These are phyloP conservation scores for Agelas oroides DNA, from an alignment of 37 sponge, comb jelly and placozoan genomes.

Conservation along the genomic window DNA sequence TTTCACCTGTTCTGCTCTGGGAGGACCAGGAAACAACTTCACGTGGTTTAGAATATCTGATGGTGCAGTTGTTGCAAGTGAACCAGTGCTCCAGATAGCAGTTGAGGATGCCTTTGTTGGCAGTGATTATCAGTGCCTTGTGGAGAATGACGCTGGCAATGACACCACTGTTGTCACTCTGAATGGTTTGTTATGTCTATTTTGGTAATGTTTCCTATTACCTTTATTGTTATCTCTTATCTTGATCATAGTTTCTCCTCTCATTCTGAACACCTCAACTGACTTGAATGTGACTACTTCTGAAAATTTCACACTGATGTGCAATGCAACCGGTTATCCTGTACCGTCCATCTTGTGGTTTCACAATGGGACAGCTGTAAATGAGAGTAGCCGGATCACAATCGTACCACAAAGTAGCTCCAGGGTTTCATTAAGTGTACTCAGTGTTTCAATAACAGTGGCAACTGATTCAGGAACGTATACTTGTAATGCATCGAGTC, in stretches of 20 bases:
- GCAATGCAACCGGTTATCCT: conserved; percentile 63
- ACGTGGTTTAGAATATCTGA: conserved; percentile 39
- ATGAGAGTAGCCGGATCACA: neutral
- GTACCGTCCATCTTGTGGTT: conserved; percentile 47
- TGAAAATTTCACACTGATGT: conserved; percentile 27
- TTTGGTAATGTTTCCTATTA: no score
- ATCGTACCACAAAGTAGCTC: neutral
- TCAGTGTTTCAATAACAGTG: conserved; percentile 35
- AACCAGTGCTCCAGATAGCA: neutral
- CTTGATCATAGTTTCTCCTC: conserved; percentile 29
- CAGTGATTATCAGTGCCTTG: conserved; percentile 18
- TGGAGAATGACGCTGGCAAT: conserved; percentile 40
- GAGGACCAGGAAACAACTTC: conserved; percentile 68
- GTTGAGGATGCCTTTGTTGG: neutral
- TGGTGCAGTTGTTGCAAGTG: neutral
- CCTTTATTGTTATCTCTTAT: neutral
- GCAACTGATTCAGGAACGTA: conserved; percentile 51
- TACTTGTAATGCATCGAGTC: conserved; percentile 10
- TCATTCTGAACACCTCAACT: conserved; percentile 1
- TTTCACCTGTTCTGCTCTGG: conserved; percentile 59
- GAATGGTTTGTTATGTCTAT: no score
- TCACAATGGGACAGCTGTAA: conserved; percentile 46
- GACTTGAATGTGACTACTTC: neutral
- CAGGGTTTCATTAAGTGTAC: conserved; percentile 9
- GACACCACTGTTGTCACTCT: neutral